Percentiles rank a stretch among this genome's conserved stretches.
These are phyloP conservation scores for Magallana gigas DNA, from an alignment of 1,140 invertebrate genomes.

Conservation along the genomic window DNA sequence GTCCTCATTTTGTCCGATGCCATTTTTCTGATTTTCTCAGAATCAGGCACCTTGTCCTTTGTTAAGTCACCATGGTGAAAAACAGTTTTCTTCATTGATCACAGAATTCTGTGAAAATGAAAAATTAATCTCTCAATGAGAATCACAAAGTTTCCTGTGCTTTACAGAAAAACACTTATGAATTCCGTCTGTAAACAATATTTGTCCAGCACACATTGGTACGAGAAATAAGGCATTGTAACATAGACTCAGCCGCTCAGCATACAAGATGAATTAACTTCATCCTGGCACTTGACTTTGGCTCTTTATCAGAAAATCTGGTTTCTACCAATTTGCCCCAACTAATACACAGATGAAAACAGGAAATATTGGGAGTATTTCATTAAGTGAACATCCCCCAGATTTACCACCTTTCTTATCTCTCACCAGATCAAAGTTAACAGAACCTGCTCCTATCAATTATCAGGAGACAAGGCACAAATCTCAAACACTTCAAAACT, in stretches of 20 bases:
- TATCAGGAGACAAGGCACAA: not conserved
- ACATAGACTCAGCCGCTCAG: not conserved
- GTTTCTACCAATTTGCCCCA: slow-evolving; percentile 8
- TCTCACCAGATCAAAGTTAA: not conserved
- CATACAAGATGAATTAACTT: slow-evolving; percentile 21
- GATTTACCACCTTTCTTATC: not conserved
- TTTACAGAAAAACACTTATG: not conserved
- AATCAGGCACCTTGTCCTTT: not conserved
- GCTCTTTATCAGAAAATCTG: slow-evolving; percentile 6
- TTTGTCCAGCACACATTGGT: not conserved
- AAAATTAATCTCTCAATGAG: not conserved
- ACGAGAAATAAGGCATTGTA: not conserved
- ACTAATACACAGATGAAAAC: not conserved
- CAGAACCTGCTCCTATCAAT: not conserved
- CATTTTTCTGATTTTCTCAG: slow-evolving; percentile 27
- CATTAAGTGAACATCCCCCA: not conserved
- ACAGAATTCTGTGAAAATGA: slow-evolving; percentile 26
- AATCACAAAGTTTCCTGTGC: not conserved
- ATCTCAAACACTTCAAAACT: too few species aligned
- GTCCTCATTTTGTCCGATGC: slow-evolving; percentile 1
- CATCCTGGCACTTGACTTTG: not conserved
- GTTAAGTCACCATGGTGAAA: slow-evolving; percentile 28
- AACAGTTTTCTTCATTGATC: slow-evolving; percentile 24
- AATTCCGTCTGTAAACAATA: not conserved
- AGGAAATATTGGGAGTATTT: slow-evolving; percentile 12